Percentiles rank a stretch among this genome's conserved stretches.
These are phyloP conservation scores for Eulimnadia texana DNA, from an alignment of 1,140 invertebrate genomes.

Conservation along the genomic window DNA sequence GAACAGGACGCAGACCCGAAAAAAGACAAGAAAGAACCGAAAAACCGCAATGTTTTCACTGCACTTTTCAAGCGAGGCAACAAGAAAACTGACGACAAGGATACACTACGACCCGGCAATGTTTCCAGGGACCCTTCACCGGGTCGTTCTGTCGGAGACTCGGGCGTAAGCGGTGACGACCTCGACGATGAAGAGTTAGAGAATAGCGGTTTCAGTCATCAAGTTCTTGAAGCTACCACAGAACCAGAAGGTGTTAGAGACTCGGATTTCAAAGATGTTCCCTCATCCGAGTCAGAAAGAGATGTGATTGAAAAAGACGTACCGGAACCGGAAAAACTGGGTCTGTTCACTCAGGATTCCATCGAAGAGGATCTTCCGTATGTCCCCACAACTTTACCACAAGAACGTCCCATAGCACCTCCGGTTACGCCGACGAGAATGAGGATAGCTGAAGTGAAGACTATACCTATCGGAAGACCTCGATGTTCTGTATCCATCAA, in stretches of 20 bases:
- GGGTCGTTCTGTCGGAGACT: constrained; percentile 14
- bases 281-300: not conserved
- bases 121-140: constrained; percentile 2
- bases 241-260: constrained; percentile 16
- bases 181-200: constrained; percentile 16
- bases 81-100: constrained; percentile 29
- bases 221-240: constrained; percentile 15
- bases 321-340: constrained; percentile 13
- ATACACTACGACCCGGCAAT: constrained; percentile 24
- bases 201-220: constrained; percentile 16
- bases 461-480: constrained; percentile 70
- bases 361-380: constrained; percentile 75
- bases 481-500: constrained; percentile 68
- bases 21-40: constrained; percentile 31
- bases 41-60: constrained; percentile 34
- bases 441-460: constrained; percentile 50
- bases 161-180: constrained; percentile 11
- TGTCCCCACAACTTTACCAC: constrained; percentile 65
- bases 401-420: constrained; percentile 61
- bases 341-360: constrained; percentile 56
- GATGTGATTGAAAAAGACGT: not conserved
- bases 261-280: constrained; percentile 39
- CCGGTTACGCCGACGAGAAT: constrained; percentile 65
- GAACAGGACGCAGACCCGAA: no score
- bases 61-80: constrained; percentile 33